phyloP scores from a whole-genome alignment of 2,113 vertebrate genomes.

The Dicrurus megarhynchus region DNA sequence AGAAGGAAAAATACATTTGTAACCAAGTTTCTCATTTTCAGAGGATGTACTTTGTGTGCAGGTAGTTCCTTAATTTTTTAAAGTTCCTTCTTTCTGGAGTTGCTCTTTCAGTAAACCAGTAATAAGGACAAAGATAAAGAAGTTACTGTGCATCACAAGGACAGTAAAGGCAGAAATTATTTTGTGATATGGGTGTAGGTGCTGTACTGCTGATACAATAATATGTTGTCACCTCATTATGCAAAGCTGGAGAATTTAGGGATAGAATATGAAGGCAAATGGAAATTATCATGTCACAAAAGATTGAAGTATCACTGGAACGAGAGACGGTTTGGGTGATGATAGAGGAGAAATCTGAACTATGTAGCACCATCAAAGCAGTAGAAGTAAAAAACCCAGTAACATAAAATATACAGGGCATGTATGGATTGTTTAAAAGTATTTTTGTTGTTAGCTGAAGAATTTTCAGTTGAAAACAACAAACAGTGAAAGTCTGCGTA shows the following conservation, averaged over 20 bases:
- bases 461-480: not conserved
- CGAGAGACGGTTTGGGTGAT: not conserved
- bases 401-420: not conserved
- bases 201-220: not conserved
- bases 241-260: not conserved
- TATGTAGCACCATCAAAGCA: not conserved
- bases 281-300: not conserved
- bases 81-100: not conserved
- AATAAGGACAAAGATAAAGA: not conserved
- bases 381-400: not conserved
- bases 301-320: not conserved
- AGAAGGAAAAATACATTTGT: not conserved
- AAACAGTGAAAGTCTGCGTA: not conserved
- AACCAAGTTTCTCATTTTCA: not conserved
- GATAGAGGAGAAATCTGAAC: not conserved
- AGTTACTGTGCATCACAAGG: not conserved
- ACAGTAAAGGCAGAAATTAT: not conserved
- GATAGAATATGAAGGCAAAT: not conserved
- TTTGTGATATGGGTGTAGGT: not conserved
- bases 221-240: not conserved
- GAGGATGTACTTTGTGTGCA: not conserved
- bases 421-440: not conserved
- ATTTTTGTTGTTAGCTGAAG: not conserved
- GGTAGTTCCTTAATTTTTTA: not conserved
- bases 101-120: not conserved